Percentiles rank a stretch among this genome's conserved stretches.
phyloP scores from a whole-genome alignment of 2,888 invertebrate species.

The Blera fallax region DNA sequence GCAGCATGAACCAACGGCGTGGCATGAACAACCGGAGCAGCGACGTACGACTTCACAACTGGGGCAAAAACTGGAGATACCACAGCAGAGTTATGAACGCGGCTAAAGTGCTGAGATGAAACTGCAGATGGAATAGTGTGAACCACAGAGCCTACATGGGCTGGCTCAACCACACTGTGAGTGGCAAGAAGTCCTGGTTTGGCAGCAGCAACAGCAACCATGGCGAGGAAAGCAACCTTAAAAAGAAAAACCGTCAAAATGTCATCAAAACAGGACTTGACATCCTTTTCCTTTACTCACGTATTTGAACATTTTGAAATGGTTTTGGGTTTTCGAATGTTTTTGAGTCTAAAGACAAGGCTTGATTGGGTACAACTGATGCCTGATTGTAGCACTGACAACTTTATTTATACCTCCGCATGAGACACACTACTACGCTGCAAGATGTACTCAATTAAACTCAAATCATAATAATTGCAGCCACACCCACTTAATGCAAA shows the following conservation, averaged over 20 bases:
- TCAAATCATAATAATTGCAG: conserved; percentile 12
- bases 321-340: conserved; percentile 5
- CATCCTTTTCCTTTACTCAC: conserved; percentile 75
- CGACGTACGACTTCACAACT: conserved; percentile 73
- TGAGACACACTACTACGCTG: not conserved
- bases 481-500: conserved; percentile 29
- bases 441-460: not conserved
- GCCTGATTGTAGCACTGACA: not conserved
- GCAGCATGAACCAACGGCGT: conserved; percentile 71
- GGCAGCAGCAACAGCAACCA: conserved; percentile 78
- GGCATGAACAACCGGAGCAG: conserved; percentile 73
- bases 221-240: conserved; percentile 75
- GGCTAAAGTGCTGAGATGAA: conserved; percentile 45
- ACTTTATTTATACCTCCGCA: conserved; percentile 53
- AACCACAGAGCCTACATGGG: conserved; percentile 78
- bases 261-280: conserved; percentile 51
- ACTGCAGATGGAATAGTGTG: conserved; percentile 73
- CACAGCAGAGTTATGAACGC: conserved; percentile 54
- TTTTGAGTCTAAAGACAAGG: conserved; percentile 29
- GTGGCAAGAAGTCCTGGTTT: conserved; percentile 75
- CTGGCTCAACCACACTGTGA: conserved; percentile 77
- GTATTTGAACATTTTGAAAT: conserved; percentile 79
- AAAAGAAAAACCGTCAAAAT: not conserved
- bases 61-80: conserved; percentile 69
- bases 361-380: conserved; percentile 51